These are phyloP conservation scores for Aphidius gifuensis DNA, from an alignment of 1,140 invertebrate species.

Conservation along the genomic window DNA sequence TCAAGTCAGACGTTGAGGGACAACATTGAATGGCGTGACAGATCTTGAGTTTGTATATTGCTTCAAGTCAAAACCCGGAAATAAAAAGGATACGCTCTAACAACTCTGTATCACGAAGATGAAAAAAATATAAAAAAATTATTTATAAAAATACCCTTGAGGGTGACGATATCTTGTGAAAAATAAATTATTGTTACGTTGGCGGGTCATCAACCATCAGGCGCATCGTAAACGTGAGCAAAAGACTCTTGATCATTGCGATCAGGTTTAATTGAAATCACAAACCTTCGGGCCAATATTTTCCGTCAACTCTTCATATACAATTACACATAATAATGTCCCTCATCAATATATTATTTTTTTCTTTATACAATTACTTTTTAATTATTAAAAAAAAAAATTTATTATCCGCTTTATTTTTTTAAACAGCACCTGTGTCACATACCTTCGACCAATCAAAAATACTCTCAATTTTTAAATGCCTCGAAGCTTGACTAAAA, in stretches of 20 bases:
- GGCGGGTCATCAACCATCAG: slow-evolving; percentile 39
- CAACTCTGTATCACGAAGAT: slow-evolving; percentile 40
- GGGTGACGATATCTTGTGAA: slow-evolving; percentile 31
- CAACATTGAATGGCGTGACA: no score
- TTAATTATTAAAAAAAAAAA: background rate
- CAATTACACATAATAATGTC: background rate
- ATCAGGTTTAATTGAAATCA: slow-evolving; percentile 42
- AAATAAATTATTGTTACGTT: background rate
- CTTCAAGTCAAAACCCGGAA: slow-evolving; percentile 37
- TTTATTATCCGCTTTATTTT: background rate
- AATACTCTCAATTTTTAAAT: no score
- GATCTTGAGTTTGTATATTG: background rate
- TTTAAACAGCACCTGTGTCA: background rate
- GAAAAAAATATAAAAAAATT: slow-evolving; percentile 20
- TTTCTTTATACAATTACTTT: background rate
- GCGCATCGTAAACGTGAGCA: slow-evolving; percentile 21
- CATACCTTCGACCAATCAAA: no score
- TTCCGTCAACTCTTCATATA: no score
- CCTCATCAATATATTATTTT: background rate
- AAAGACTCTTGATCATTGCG: slow-evolving; percentile 28
- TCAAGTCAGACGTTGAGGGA: no score
- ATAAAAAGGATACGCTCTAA: slow-evolving; percentile 32
- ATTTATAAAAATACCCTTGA: slow-evolving; percentile 29
- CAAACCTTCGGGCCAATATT: slow-evolving; percentile 20
- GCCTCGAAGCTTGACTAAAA: no score